These are phyloP conservation scores for Encarsia formosa DNA, from an alignment of 2,888 invertebrate genomes.

Conservation along the genomic window DNA sequence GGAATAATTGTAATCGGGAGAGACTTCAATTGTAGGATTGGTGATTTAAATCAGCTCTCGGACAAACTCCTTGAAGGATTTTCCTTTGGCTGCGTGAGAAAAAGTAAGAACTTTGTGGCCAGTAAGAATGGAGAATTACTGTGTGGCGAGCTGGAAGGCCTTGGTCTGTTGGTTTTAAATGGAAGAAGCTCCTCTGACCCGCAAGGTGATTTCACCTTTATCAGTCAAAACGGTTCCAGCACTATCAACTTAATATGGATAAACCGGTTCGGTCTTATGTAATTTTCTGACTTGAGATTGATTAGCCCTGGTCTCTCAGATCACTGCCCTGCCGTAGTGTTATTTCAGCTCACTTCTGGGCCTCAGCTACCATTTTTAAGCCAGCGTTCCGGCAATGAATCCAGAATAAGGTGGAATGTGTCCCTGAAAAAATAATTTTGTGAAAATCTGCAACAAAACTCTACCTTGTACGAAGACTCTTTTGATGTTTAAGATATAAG, in stretches of 20 bases:
- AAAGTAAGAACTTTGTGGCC: not conserved
- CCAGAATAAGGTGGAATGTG: too few relatives aligned
- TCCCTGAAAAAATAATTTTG: too few relatives aligned
- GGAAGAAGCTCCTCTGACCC: constrained; percentile 8
- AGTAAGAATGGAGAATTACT: constrained; percentile 11
- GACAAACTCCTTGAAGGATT: not conserved
- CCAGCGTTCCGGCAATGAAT: too few relatives aligned
- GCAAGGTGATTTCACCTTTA: constrained; percentile 5
- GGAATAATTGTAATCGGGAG: not conserved
- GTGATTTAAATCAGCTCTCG: not conserved
- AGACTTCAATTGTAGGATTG: not conserved
- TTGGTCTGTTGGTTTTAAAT: constrained; percentile 8
- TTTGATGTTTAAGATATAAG: too few relatives aligned
- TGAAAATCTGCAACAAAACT: too few relatives aligned
- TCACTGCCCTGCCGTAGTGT: too few relatives aligned
- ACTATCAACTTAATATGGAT: constrained; percentile 14
- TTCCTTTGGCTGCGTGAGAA: not conserved
- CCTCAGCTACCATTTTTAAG: too few relatives aligned
- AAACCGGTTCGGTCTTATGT: not conserved
- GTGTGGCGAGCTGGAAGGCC: not conserved
- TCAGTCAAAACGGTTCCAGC: constrained; percentile 1
- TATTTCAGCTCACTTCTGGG: too few relatives aligned
- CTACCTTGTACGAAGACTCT: too few relatives aligned
- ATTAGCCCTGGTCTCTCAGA: not conserved
- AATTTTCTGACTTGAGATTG: not conserved